Evolutionary conservation across 2,888 invertebrate species (phyloP).

Genomic region (Rhagophthalmus giganteus): DNA sequence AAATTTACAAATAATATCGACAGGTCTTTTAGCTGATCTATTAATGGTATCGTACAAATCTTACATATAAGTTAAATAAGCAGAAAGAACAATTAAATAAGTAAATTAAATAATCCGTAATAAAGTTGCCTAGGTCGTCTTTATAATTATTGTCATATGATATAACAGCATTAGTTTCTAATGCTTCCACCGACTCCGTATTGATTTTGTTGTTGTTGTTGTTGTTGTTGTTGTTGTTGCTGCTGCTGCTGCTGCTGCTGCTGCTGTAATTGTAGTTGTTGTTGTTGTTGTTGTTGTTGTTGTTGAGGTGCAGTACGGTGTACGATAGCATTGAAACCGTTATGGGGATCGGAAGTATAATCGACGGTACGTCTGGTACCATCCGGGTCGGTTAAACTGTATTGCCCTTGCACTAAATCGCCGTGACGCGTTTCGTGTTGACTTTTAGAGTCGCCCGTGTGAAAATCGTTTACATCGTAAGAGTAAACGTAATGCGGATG

Average conservation of each 20-base stretch:
- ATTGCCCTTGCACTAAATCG: conserved; percentile 50
- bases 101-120: not conserved
- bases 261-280: conserved; percentile 4
- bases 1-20: no score
- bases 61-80: conserved; percentile 19
- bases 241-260: conserved; percentile 5
- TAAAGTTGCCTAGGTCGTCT: conserved; percentile 10
- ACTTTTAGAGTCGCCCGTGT: conserved; percentile 52
- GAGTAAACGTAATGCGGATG: conserved; percentile 51
- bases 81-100: conserved; percentile 4
- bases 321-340: conserved; percentile 50
- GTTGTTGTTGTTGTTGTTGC: conserved; percentile 7
- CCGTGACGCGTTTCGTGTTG: conserved; percentile 51
- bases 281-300: conserved; percentile 8
- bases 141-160: not conserved
- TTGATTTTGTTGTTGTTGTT: conserved; percentile 7
- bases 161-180: conserved; percentile 13
- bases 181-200: conserved; percentile 15
- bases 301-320: conserved; percentile 42
- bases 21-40: conserved; percentile 26
- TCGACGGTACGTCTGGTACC: conserved; percentile 50
- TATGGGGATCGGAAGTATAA: conserved; percentile 49
- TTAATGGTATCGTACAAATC: conserved; percentile 29
- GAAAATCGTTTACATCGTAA: conserved; percentile 51
- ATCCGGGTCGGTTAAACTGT: conserved; percentile 51